Evolutionary conservation across 1,140 invertebrate genomes (phyloP), one percentile per base, ranked within the genome.

Genomic region (Panagrolaimus sp.): DNA sequence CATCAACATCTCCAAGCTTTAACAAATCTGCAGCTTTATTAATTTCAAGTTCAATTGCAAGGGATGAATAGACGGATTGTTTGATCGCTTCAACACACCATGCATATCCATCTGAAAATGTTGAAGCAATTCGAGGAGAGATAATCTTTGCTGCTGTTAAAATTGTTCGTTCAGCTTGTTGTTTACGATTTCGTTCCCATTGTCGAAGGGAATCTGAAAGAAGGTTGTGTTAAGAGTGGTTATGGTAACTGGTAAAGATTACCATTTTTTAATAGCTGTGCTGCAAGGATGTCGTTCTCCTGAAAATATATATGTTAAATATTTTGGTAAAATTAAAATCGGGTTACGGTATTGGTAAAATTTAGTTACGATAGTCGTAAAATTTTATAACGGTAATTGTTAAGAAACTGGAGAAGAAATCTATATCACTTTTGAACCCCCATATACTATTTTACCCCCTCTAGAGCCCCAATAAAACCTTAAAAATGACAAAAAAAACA

Each of bases 11-110:
- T 69, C 90, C 89, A 83, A 92, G 90, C 70, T 91, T 89, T 14
- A 96, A 84, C 83, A 89, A 92, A 80, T 92, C 91, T 62, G 93
- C 88, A 0, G 92, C 92, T 84, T 94, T 95, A 82, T 92, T 93
- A 68, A 96, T 91, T 85, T 96, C 92, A 65, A 96, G 85, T 84
- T 94, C 92, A 74, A 90, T 90, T 16, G 92, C 91, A 42, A 95
- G 81, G 72, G 88, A 86, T 9, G 89, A 86, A 78, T 91, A 91
- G 42, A 89, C 88, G 0, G 90, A 92, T 48, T 84, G 85, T 83
- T 91, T 91, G 51, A 95, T 91, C 61, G 85, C 80, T 27, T 86
- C 84, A 25, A 87, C 83, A 74, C 86, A 86, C 87, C 87, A 88
- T 69, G 87, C 85, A 79, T 86, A 88, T 79, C 91, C 92, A 78